Percentiles rank a stretch among this genome's conserved stretches.
Conservation (phyloP, 1,140 invertebrate genomes). For the Bombus picipes region DNA sequence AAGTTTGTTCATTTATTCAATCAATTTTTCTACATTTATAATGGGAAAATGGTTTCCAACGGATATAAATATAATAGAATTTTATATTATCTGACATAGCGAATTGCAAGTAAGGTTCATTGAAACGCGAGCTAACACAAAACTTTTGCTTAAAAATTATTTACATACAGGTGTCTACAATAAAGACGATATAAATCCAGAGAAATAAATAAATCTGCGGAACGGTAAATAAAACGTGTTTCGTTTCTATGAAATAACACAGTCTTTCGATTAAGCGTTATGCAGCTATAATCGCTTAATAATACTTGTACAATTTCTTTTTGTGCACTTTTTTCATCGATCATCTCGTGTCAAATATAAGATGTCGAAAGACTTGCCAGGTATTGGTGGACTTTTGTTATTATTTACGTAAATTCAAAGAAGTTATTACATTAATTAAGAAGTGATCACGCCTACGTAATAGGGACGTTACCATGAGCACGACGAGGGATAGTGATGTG, state of each 20-base stretch:
- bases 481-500: conserved; percentile 22
- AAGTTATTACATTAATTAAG: conserved; percentile 3
- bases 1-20: not conserved
- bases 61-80: not conserved
- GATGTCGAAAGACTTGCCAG: not conserved
- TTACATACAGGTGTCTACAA: too few species aligned
- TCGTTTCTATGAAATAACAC: too few species aligned
- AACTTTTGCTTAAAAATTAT: not conserved
- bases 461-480: conserved; percentile 12
- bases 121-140: too few species aligned
- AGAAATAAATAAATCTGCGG: too few species aligned
- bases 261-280: too few species aligned
- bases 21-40: not conserved
- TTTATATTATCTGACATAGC: not conserved
- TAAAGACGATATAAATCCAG: too few species aligned
- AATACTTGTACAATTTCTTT: too few species aligned
- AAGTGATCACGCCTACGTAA: conserved; percentile 6
- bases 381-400: not conserved
- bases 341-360: too few species aligned
- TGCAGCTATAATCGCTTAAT: too few species aligned
- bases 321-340: too few species aligned
- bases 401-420: not conserved
- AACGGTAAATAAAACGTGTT: too few species aligned
- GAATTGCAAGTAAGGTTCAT: not conserved
- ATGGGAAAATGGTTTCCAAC: not conserved